Evolutionary conservation across 1,140 invertebrate genomes (phyloP).

Genomic region (Anagrus nilaparvatae): DNA sequence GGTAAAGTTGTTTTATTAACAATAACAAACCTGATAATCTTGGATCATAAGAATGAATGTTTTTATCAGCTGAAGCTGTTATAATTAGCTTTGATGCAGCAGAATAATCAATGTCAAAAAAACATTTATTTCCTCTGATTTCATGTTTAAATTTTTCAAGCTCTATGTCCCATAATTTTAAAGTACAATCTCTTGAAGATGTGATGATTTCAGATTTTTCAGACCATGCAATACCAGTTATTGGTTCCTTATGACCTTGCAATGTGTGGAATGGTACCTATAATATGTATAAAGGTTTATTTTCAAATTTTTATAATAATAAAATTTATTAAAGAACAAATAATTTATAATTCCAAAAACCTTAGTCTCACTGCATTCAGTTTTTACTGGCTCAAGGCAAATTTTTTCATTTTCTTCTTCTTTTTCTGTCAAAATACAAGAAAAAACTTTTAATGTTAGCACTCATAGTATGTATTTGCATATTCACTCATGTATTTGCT

Average conservation of each 20-base stretch:
- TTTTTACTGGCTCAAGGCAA: conserved; percentile 40
- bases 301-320: neutral
- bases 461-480: no score
- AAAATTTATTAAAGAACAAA: neutral
- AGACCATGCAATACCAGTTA: conserved; percentile 78
- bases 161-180: conserved; percentile 90
- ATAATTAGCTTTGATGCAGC: conserved; percentile 62
- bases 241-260: conserved; percentile 83
- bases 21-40: conserved; percentile 60
- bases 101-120: conserved; percentile 81
- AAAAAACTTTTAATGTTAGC: no score
- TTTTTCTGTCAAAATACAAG: conserved; percentile 27
- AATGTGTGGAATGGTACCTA: conserved; percentile 80
- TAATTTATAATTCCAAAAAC: neutral
- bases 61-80: conserved; percentile 81
- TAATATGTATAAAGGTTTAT: conserved; percentile 12
- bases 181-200: conserved; percentile 91
- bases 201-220: conserved; percentile 66
- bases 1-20: conserved; percentile 16
- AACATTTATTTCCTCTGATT: conserved; percentile 80
- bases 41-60: conserved; percentile 85
- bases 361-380: conserved; percentile 30
- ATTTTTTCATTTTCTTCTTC: conserved; percentile 36
- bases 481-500: no score
- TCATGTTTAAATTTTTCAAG: conserved; percentile 71